Base-by-base conservation (phyloP, 1,140 invertebrate genomes). In the Aphis craccivora region DNA sequence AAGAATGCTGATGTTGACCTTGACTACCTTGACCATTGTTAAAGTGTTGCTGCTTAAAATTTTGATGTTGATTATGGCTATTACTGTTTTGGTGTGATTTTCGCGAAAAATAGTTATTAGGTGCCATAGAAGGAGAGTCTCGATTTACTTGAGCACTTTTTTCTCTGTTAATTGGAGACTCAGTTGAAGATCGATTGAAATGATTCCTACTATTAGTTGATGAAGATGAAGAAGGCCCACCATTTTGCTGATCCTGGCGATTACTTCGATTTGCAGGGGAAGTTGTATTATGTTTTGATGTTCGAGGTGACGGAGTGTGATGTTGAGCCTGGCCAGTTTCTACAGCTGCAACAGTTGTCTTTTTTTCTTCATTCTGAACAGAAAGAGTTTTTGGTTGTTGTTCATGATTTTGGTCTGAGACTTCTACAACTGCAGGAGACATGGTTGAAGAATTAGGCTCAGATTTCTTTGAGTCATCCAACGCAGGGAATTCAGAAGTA, bases 401-500 rank as follows among this genome's bases (percentile, higher is more conserved):
- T 11, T 37, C 30, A 25, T 11, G 20, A 53, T 89, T 22, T 8
- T 25, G 37, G 6, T 9, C 3, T 20, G 23, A 67, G 35, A 43
- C 30, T 67, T 90, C 37, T 67, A n/a, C 37, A 30, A 45, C 8
- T 90, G 37, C 3, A 14, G 48, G 2, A 55, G 48, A 89, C 2
- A 40, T 51, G 55, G 20, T 55, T 51, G 43, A 9, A 18, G 43
- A 18, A 87, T 22, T 40, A 90, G 51, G 30, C 8, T 60, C 23
- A 7, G 11, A 90, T 60, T 35, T 35, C 4, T 67, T 90, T 30
- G 37, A 5, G 25, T 67, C 18, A 43, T 43, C 35, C 43, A 90
- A 67, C 45, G 89, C 7, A 3, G 89, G 89, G 9, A 90, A 90
- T 90, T 90, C 89, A 43, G 53, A 43, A 18, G 35, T 90, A 37